These are phyloP conservation scores for Odobenus rosmarus DNA, from an alignment of 2,113 vertebrate species.

Conservation along the genomic window DNA sequence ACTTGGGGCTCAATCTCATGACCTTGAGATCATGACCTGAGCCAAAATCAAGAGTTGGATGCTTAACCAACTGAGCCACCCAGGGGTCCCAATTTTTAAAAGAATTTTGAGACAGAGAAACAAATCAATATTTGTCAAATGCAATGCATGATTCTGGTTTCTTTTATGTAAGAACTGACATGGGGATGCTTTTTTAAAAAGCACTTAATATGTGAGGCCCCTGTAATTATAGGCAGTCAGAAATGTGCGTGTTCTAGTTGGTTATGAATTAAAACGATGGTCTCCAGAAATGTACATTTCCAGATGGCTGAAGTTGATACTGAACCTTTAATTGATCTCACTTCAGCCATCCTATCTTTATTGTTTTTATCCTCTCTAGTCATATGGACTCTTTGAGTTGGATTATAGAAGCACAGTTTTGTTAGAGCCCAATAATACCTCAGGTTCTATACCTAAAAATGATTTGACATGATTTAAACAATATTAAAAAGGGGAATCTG, in stretches of 20 bases:
- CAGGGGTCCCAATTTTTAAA: background rate
- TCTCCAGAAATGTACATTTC: background rate
- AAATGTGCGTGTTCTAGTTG: background rate
- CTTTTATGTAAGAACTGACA: background rate
- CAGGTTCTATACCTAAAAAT: background rate
- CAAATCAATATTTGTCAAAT: background rate
- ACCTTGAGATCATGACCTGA: background rate
- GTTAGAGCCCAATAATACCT: background rate
- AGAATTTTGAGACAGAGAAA: background rate
- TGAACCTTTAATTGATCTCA: conserved; percentile 11
- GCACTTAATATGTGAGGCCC: background rate
- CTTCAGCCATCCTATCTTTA: background rate
- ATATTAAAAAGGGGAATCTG: conserved; percentile 2
- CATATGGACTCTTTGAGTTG: background rate
- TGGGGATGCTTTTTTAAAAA: background rate
- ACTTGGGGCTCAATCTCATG: background rate
- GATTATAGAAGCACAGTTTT: background rate
- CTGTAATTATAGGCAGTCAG: background rate
- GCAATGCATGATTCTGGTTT: background rate
- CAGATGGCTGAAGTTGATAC: background rate
- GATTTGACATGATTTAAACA: background rate
- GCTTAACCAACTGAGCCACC: background rate
- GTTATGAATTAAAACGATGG: conserved; percentile 35
- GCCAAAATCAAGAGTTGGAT: background rate
- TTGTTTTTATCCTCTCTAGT: background rate